Evolutionary conservation across 2,888 invertebrate species (phyloP), one percentile per base, ranked within the genome.

Genomic region (Sarcophaga carnaria): DNA sequence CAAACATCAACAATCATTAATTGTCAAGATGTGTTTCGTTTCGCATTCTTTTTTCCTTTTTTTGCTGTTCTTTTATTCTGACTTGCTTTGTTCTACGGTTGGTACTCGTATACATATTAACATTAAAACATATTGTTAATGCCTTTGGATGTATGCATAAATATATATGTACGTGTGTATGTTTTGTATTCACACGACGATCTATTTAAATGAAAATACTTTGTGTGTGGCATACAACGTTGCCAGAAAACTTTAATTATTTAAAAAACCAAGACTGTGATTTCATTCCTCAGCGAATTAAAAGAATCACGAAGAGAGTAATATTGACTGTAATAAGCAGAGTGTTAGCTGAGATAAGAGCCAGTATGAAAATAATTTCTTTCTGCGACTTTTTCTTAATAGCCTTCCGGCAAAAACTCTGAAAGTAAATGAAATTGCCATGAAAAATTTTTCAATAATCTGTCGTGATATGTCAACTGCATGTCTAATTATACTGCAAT

Each of bases 21-120:
- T 71, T 76, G 69, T 70, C 37, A 81, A 76, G n/a, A 76, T 64
- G 45, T 71, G 59, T 64, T 69, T 45, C 72, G 12, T 27, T 64
- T 76, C 5, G 17, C n/a, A 62, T 62, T 62, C n/a, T 3, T 20
- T 62, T 20, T 10, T 8, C 5, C 10, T 22, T 62, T 11, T 22
- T 62, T 59, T 71, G 20, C 20, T 77, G 5, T 17, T 54, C 17
- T 12, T 54, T 14, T 54, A 54, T 54, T 14, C 54, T 5, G 17
- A 54, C 5, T 12, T 54, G 54, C 17, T 14, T 54, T 54, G 12
- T 54, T 54, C 54, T 54, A 54, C 17, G 54, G 54, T 54, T 54
- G 54, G 17, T 1, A 22, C 22, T 22, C 22, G 22, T 22, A 54
- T 54, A 37, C 37, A 54, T 54, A 14, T 54, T 54, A 54, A 14